phyloP scores from a whole-genome alignment of 2,888 invertebrate genomes.

The Cheilosia impressa region DNA sequence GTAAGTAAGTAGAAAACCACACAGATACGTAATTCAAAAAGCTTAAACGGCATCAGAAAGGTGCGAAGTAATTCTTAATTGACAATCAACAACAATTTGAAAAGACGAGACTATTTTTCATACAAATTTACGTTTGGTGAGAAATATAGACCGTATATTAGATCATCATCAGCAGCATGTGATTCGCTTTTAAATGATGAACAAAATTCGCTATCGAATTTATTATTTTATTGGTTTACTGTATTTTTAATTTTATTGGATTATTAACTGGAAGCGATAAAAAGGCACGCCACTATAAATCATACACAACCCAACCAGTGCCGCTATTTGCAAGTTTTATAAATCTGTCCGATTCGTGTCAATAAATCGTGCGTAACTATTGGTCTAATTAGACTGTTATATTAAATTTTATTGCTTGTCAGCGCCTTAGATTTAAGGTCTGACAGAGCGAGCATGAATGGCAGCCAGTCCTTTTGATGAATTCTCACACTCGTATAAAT shows the following conservation, averaged over 20 bases:
- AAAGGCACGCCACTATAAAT: slow-evolving; percentile 28
- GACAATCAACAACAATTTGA: slow-evolving; percentile 42
- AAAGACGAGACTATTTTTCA: slow-evolving; percentile 39
- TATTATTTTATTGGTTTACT: slow-evolving; percentile 38
- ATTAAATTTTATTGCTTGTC: slow-evolving; percentile 26
- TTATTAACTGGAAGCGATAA: slow-evolving; percentile 31
- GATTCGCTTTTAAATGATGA: slow-evolving; percentile 21
- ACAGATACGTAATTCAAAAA: neutral
- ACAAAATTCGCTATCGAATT: slow-evolving; percentile 2
- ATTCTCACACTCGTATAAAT: neutral
- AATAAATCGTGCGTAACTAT: slow-evolving; percentile 35
- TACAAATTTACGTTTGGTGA: slow-evolving; percentile 30
- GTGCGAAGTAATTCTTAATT: slow-evolving; percentile 47
- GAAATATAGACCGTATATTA: slow-evolving; percentile 11
- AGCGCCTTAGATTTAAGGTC: neutral
- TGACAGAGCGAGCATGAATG: neutral
- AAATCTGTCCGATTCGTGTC: slow-evolving; percentile 1
- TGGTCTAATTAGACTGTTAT: slow-evolving; percentile 29
- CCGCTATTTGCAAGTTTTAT: slow-evolving; percentile 29
- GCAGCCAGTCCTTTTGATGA: neutral
- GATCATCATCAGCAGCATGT: slow-evolving; percentile 24
- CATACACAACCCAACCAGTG: slow-evolving; percentile 9
- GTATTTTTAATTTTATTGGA: slow-evolving; percentile 9
- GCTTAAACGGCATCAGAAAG: slow-evolving; percentile 6
- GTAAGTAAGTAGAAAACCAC: neutral